Evolutionary conservation across 2,113 vertebrate genomes (phyloP), one percentile per base, ranked within the genome.

Genomic region (Cinclus mexicanus): DNA sequence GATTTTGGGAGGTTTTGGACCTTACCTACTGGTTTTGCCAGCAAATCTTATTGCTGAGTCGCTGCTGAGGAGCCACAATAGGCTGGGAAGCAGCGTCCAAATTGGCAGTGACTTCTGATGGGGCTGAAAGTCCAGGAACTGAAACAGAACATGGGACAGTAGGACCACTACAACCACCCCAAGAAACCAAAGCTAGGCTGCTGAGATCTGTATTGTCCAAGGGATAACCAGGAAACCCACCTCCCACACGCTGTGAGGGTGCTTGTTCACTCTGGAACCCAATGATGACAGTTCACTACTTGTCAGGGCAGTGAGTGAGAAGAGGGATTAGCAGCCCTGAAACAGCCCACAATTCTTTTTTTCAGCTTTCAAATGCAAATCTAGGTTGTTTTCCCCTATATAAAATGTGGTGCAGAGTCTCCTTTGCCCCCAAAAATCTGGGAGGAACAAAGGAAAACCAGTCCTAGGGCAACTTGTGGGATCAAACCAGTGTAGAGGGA

Each of bases 51-150:
- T 17, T 2, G 1, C 61, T 72, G 60, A 16, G 24, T 65, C 2
- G 0, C 29, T 53, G 65, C 75, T 35, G 53, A 71, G 16, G 10
- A 76, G 37, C 52, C 56, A 61, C 1, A 2, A 80, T 5, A 52
- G 46, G 28, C n/a, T 67, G 91, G 57, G 57, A 59, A 3, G 1
- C 0, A 0, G 14, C 2, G 0, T 49, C n/a, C 2, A 2, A 42
- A 75, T 1, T 24, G 14, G 46, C 72, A 56, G 55, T 26, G 19
- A 56, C 28, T 65, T 69, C 77, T 35, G 44, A 14, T 1, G 10
- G 24, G 14, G 10, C 12, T 17, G 41, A 42, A 83, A 71, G 0
- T 7, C 28, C 0, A 0, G 31, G 53, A 75, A 39, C 56, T 23
- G 31, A n/a, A 76, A 79, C 0, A 0, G 53, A 67, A 42, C 1